Base-by-base conservation (phyloP, 2,797 vertebrate genomes). In the Pipistrellus nathusii region DNA sequence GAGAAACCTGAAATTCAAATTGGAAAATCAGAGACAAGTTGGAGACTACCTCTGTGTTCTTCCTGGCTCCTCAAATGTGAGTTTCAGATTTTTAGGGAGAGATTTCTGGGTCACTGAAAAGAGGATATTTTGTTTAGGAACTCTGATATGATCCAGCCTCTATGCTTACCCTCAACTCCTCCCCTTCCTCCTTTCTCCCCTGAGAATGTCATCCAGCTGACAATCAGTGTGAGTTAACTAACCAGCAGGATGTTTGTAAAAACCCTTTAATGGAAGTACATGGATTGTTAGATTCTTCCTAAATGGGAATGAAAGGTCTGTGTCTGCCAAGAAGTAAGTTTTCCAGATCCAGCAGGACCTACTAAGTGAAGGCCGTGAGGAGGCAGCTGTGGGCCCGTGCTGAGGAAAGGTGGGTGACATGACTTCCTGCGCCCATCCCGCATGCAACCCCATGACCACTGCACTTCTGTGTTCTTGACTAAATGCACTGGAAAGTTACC, bases 241-340 rank as follows among this genome's bases (percentile, higher is more conserved):
- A 80, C 83, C 83, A 32, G 20, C 80, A 91, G 66, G 88, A 62
- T 72, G 78, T 95, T 41, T 93, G 88, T 76, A 95, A 95, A 96
- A 30, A 82, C 51, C 35, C 35, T 86, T 94, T 84, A 85, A 93
- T 69, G 41, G 92, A 87, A 91, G 77, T 48, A 57, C n/a, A 64
- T 18, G 53, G 46, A 55, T 38, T 59, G 20, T 72, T 38, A 11
- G 77, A 91, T 83, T 94, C 81, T 66, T 86, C 73, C 77, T 46
- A 87, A 51, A 38, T 48, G 83, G 80, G 72, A 44, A 46, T 64
- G 80, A 18, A 68, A 91, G 64, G n/a, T 18, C 62, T 76, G 59
- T 32, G 64, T 62, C 35, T 69, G 76, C 57, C n/a, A 68, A 69
- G 69, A 55, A 82, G 10, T 12, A 20, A 68, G 80, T 35, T 90